These are phyloP conservation scores for Trichogramma pretiosum DNA, from an alignment of 1,140 invertebrate species.

Conservation along the genomic window DNA sequence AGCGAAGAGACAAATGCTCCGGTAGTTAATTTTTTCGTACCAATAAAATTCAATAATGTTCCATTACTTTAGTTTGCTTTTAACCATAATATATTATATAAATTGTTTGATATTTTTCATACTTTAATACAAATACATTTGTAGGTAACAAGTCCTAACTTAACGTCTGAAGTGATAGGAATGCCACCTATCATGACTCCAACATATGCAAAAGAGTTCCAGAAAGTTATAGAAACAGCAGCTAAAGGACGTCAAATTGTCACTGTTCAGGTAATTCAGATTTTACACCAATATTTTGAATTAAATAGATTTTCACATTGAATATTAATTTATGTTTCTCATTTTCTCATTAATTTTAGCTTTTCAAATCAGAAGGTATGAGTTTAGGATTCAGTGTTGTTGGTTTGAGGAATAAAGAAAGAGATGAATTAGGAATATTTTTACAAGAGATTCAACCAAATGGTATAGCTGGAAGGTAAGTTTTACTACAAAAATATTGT, in stretches of 20 bases:
- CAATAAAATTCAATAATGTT: neutral
- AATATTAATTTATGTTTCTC: slow-evolving; percentile 7
- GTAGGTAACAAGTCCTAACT: slow-evolving; percentile 41
- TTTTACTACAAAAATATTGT: slow-evolving; percentile 5
- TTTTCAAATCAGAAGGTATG: slow-evolving; percentile 63
- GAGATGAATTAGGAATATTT: slow-evolving; percentile 68
- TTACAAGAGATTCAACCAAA: slow-evolving; percentile 67
- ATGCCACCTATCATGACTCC: slow-evolving; percentile 52
- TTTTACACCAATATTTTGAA: neutral
- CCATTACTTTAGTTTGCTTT: no score
- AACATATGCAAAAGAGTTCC: slow-evolving; percentile 55
- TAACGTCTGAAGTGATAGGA: slow-evolving; percentile 42
- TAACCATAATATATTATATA: slow-evolving; percentile 12
- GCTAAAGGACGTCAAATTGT: slow-evolving; percentile 57
- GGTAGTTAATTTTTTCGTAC: slow-evolving; percentile 18
- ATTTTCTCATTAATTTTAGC: slow-evolving; percentile 36
- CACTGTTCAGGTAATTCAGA: slow-evolving; percentile 49
- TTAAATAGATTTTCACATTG: neutral
- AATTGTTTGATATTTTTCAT: neutral
- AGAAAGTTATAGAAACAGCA: slow-evolving; percentile 54
- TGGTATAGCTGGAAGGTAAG: slow-evolving; percentile 65
- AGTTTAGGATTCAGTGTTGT: slow-evolving; percentile 74
- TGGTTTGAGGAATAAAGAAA: slow-evolving; percentile 58
- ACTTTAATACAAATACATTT: slow-evolving; percentile 12
- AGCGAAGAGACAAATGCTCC: slow-evolving; percentile 44